Evolutionary conservation across 2,888 invertebrate species (phyloP).

Genomic region (Prenolepis imparis): DNA sequence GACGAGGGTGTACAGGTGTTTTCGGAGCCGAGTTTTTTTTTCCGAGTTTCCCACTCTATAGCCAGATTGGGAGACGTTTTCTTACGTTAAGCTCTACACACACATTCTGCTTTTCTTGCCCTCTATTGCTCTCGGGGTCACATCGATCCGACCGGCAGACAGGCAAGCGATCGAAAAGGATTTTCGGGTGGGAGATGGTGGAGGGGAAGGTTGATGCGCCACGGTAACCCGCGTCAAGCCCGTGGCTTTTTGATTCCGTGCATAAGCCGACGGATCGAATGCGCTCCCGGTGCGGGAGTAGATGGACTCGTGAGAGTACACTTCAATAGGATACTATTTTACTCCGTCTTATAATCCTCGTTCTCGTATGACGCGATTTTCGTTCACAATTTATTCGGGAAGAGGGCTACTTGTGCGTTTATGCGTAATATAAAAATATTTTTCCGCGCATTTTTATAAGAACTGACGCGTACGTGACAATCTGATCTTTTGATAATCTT

Average conservation of each 20-base stretch:
- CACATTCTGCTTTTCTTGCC: neutral
- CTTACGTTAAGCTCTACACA: conserved; percentile 45
- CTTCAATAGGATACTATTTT: conserved; percentile 6
- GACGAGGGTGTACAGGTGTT: conserved; percentile 63
- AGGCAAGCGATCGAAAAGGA: conserved; percentile 61
- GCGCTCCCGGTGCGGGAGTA: conserved; percentile 37
- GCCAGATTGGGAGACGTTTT: conserved; percentile 27
- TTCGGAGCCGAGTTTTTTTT: conserved; percentile 34
- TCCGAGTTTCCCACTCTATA: conserved; percentile 44
- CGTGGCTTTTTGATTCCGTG: conserved; percentile 73
- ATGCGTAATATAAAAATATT: neutral
- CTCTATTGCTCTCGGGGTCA: conserved; percentile 42
- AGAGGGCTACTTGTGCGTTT: neutral
- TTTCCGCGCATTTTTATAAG: neutral
- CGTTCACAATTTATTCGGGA: neutral
- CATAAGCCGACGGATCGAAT: conserved; percentile 51
- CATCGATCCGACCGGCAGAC: conserved; percentile 49
- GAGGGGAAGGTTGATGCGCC: conserved; percentile 66
- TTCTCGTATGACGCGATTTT: conserved; percentile 7
- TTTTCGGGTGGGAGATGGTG: conserved; percentile 65
- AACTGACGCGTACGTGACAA: neutral
- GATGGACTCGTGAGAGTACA: neutral
- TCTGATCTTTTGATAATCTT: neutral
- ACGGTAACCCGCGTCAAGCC: conserved; percentile 71
- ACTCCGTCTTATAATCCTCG: conserved; percentile 31